Conservation (phyloP, 2,888 invertebrate species). For the Creontiades dilutus region DNA sequence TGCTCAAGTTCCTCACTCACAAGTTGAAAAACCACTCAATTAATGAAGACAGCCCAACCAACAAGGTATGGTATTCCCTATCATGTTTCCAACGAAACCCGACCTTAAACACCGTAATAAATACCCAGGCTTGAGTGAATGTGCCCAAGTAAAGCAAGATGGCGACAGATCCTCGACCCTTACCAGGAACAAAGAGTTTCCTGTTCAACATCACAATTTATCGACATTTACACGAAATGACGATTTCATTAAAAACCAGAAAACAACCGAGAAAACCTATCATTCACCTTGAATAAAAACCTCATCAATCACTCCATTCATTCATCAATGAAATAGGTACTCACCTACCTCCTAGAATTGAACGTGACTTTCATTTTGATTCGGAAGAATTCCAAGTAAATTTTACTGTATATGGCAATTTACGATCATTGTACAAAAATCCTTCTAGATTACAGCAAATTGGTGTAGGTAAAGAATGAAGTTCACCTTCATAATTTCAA, state of each 20-base stretch:
- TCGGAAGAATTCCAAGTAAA: neutral
- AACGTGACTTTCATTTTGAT: conserved; percentile 38
- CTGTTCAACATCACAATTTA: conserved; percentile 34
- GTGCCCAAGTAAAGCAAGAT: conserved; percentile 79
- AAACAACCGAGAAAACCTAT: neutral
- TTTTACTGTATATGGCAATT: neutral
- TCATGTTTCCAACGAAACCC: conserved; percentile 17
- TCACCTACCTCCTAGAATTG: neutral
- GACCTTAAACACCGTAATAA: conserved; percentile 57
- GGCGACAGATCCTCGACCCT: conserved; percentile 80
- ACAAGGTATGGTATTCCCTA: conserved; percentile 68
- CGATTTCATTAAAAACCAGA: neutral
- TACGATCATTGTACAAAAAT: too few species aligned
- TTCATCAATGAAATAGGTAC: neutral
- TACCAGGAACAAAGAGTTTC: conserved; percentile 82
- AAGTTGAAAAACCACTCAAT: conserved; percentile 91
- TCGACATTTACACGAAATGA: neutral
- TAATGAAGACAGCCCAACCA: conserved; percentile 83
- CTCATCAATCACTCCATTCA: neutral
- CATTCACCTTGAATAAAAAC: neutral
- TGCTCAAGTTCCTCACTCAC: conserved; percentile 92
- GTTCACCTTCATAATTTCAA: neutral
- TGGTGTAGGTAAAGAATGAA: neutral
- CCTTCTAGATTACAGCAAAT: neutral
- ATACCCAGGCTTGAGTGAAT: conserved; percentile 14